phyloP scores from a whole-genome alignment of 2,797 vertebrate genomes.

The Hoplostethus atlanticus region DNA sequence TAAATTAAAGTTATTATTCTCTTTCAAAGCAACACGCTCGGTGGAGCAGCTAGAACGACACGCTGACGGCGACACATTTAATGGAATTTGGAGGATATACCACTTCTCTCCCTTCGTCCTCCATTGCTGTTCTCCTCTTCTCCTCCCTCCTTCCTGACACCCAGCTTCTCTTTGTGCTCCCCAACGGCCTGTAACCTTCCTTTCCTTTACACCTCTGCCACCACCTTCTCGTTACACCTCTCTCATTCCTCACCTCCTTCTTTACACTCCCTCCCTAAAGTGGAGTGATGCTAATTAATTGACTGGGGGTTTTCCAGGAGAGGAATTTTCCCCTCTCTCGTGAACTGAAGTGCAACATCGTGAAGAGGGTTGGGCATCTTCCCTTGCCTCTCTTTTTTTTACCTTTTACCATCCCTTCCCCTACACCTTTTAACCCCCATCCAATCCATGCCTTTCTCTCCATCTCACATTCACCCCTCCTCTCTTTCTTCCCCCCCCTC shows the following conservation, averaged over 20 bases:
- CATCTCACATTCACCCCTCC: background rate
- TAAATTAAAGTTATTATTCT: too few species aligned
- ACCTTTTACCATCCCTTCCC: background rate
- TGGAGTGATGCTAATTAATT: conserved; percentile 64
- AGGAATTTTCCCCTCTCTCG: conserved; percentile 22
- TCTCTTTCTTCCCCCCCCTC: background rate
- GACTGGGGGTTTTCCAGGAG: conserved; percentile 41
- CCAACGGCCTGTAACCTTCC: background rate
- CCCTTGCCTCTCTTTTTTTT: background rate
- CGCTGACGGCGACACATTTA: too few species aligned
- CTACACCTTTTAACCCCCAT: background rate
- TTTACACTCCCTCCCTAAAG: conserved; percentile 1
- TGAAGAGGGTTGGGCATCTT: conserved; percentile 9
- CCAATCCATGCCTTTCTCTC: background rate
- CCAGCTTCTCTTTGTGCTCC: background rate
- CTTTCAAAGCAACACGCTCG: too few species aligned
- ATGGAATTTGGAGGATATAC: too few species aligned
- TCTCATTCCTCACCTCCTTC: conserved; percentile 6
- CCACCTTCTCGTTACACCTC: too few species aligned
- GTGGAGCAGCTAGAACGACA: too few species aligned
- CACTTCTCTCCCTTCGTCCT: background rate
- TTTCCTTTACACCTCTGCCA: conserved; percentile 2
- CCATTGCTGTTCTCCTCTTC: background rate
- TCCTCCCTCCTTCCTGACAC: background rate
- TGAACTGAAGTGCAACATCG: conserved; percentile 32